Evolutionary conservation across 2,113 vertebrate species (phyloP).

Genomic region (Colaptes auratus): DNA sequence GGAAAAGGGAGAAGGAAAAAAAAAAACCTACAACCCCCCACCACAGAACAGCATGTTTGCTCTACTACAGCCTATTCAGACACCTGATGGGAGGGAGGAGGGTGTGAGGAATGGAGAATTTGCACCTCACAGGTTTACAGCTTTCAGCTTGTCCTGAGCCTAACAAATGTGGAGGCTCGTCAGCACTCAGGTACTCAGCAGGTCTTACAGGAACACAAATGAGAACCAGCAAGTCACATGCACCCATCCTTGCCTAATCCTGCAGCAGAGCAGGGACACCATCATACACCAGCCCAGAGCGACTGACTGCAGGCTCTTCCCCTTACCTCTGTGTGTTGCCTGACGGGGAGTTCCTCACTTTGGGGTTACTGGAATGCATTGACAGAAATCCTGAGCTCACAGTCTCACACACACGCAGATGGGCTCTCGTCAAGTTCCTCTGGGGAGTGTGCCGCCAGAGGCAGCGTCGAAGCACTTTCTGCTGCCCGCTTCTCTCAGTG

Average conservation of each 20-base stretch:
- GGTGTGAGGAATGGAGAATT: not conserved
- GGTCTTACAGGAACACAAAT: not conserved
- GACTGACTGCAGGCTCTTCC: not conserved
- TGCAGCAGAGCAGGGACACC: not conserved
- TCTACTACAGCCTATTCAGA: not conserved
- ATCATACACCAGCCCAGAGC: not conserved
- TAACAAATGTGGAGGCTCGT: rapidly evolving
- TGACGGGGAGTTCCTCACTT: conserved; percentile 92
- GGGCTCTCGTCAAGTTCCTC: conserved; percentile 82
- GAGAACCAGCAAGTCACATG: not conserved
- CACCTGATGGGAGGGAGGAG: not conserved
- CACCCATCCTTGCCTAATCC: not conserved
- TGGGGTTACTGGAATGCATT: conserved; percentile 95
- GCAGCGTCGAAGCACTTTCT: conserved; percentile 71
- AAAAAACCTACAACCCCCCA: too few species aligned
- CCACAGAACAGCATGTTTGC: not conserved
- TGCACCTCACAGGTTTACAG: rapidly evolving
- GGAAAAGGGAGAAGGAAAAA: not conserved
- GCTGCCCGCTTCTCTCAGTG: conserved; percentile 72
- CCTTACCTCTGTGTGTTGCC: conserved; percentile 90
- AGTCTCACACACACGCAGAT: conserved; percentile 76
- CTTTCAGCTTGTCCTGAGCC: not conserved
- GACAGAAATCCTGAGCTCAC: conserved; percentile 87
- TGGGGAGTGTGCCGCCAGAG: conserved; percentile 69
- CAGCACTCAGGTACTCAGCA: not conserved